Evolutionary conservation across 2,797 vertebrate species (phyloP), one percentile per base, ranked within the genome.

Genomic region (Petrocephalus schoutedeni): DNA sequence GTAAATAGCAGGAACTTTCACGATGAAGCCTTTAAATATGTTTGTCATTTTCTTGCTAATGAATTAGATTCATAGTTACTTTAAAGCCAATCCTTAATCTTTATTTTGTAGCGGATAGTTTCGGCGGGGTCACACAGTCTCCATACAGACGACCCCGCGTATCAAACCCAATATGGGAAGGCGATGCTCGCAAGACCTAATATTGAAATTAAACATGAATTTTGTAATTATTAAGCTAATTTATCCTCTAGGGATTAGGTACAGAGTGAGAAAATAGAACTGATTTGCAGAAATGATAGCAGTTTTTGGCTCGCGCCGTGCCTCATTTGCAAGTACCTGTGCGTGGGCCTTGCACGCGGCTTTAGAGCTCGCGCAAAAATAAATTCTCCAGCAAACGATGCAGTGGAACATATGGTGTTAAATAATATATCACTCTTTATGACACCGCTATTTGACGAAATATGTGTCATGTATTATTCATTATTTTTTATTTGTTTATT

Each of bases 291-390:
- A n/a, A 77, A 77, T 45, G 32, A 41, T 41, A 45, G 16, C 36
- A 77, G 71, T 77, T 77, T 45, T 77, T 45, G 71, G 71, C 36
- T 45, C 19, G 8, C 36, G 36, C 32, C 16, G 71, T 45, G 71
- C 23, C 45, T 51, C 9, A 83, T 83, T 83, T 53, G 49, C 45
- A 53, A 28, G 49, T 83, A 83, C 80, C 45, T 83, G 80, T 53
- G 49, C 45, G 80, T 83, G 80, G 80, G 80, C 80, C 80, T 83
- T 83, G n/a, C 80, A 83, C 41, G 28, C 49, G 41, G 80, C 3
- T 83, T 83, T 53, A 83, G 23, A 83, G 49, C 80, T 21, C 7
- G 8, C 21, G 19, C 49, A 83, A 83, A 77, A 53, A 83, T 83
- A 83, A 53, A 83, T 83, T 82, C 5, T 45, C 19, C 49, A 83